These are phyloP conservation scores for Sebastes jordani DNA, from an alignment of 2,797 vertebrate genomes.

Conservation along the genomic window DNA sequence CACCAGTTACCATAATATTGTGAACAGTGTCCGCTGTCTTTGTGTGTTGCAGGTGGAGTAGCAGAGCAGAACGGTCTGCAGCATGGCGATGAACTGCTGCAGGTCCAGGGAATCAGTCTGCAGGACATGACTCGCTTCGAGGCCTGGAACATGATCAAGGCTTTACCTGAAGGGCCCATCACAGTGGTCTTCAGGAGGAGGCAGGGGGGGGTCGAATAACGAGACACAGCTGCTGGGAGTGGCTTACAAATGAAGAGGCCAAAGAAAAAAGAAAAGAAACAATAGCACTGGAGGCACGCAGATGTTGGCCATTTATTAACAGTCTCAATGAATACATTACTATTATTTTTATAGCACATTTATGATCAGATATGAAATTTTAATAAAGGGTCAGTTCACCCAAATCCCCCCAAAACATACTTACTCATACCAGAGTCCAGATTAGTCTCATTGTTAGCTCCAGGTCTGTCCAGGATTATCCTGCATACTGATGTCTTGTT, in stretches of 20 bases:
- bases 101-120: slow-evolving; percentile 81
- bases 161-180: slow-evolving; percentile 87
- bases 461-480: neutral
- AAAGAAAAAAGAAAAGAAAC: neutral
- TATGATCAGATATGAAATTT: neutral
- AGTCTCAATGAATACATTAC: neutral
- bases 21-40: neutral
- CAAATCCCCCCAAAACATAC: neutral
- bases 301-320: neutral
- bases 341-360: slow-evolving; percentile 6
- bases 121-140: slow-evolving; percentile 92
- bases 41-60: slow-evolving; percentile 70
- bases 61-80: slow-evolving; percentile 85
- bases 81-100: slow-evolving; percentile 89
- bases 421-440: neutral
- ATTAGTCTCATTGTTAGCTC: neutral
- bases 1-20: neutral
- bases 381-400: neutral
- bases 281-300: neutral
- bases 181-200: slow-evolving; percentile 80
- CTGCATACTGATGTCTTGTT: neutral
- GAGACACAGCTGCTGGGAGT: neutral
- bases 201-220: neutral
- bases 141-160: slow-evolving; percentile 92
- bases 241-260: neutral